Evolutionary conservation across 2,888 invertebrate genomes (phyloP), one percentile per base, ranked within the genome.

Genomic region (Agrenia bidenticulata): DNA sequence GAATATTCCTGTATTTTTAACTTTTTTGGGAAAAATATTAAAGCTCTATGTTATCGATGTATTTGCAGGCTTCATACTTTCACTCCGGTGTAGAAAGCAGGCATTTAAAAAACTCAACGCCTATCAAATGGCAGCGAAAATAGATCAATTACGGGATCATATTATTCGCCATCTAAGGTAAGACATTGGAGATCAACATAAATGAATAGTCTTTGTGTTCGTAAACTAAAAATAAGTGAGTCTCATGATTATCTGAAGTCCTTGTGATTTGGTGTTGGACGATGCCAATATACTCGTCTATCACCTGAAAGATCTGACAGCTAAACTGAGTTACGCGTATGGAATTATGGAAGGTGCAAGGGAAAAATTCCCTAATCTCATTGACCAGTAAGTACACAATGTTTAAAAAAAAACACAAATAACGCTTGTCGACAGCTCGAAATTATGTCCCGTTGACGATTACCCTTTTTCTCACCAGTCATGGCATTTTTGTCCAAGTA

Each of bases 201-300:
- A 9, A 39, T 39, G 13, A 9, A 39, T 39, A 39, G 9, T 11
- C 13, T 39, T 39, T 39, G 13, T 39, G 11, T 11, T 39, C 9
- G 13, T 13, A 13, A 11, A 11, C 13, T 13, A 39, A n/a, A n/a
- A n/a, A n/a, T n/a, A n/a, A n/a, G n/a, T n/a, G n/a, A n/a, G n/a
- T n/a, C n/a, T n/a, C n/a, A n/a, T 51, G 21, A 27, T 58, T 59
- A 54, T 54, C 23, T 61, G 0, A 41, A 73, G 73, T 55, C 73
- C 73, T 11, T 70, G 70, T 61, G 61, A 68, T 1, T 50, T 73
- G 4, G 17, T 64, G n/a, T 61, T 68, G 23, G 70, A 68, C 4
- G 66, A 69, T 26, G 69, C 64, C 15, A 65, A 63, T 54, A 45
- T 70, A 1, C 65, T 72, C 11, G 66, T 68, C 11, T 67, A 70